These are phyloP conservation scores for Micrastur ruficollis DNA, from an alignment of 2,797 vertebrate species.

Conservation along the genomic window DNA sequence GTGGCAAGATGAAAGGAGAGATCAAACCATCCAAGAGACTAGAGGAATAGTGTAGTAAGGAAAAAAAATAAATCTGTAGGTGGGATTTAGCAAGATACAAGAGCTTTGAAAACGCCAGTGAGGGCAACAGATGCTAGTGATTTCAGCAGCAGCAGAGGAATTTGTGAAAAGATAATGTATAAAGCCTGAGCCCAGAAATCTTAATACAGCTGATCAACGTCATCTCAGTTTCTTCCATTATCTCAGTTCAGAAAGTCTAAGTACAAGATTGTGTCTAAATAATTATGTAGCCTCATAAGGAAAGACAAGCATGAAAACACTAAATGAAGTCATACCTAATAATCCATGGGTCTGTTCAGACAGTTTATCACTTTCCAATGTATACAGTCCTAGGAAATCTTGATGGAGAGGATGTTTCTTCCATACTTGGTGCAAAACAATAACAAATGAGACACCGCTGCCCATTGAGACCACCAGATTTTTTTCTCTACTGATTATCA, in stretches of 20 bases:
- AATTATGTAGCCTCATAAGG: neutral
- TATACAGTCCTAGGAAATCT: slow-evolving; percentile 90
- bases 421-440: slow-evolving; percentile 88
- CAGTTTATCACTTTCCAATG: slow-evolving; percentile 80
- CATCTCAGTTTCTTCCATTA: neutral
- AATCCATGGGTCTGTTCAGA: slow-evolving; percentile 87
- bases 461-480: slow-evolving; percentile 81
- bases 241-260: neutral
- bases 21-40: neutral
- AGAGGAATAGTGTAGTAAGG: neutral
- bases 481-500: slow-evolving; percentile 79
- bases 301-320: neutral
- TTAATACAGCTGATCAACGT: neutral
- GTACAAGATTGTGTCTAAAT: neutral
- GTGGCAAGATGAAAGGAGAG: neutral
- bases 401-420: slow-evolving; percentile 79
- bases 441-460: slow-evolving; percentile 80
- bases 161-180: neutral
- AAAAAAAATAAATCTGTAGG: neutral
- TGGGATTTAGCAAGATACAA: neutral
- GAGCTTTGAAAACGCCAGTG: neutral
- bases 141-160: neutral
- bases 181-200: neutral
- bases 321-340: slow-evolving; percentile 79
- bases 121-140: neutral